A percentile compares a stretch with the other conserved stretches of the same genome.
These are phyloP conservation scores for Nyctalus aviator DNA, from an alignment of 2,797 vertebrate species.

Conservation along the genomic window DNA sequence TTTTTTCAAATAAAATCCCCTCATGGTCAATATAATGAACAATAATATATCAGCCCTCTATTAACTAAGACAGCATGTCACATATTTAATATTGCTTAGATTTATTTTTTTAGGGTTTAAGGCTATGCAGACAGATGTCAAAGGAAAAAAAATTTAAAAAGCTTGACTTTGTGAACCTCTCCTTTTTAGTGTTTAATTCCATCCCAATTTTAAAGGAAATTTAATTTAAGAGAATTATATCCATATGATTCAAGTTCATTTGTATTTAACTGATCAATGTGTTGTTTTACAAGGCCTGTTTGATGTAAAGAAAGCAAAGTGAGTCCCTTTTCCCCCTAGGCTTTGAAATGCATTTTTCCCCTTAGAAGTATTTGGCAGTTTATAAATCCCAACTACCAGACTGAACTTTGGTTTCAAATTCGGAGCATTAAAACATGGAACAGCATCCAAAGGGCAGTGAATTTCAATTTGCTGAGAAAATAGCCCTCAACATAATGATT, in stretches of 20 bases:
- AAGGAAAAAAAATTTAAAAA: constrained; percentile 53
- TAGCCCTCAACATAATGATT: constrained; percentile 44
- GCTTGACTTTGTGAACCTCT: constrained; percentile 75
- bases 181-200: constrained; percentile 81
- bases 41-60: constrained; percentile 44
- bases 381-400: constrained; percentile 75
- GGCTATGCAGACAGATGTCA: constrained; percentile 68
- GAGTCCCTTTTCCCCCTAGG: constrained; percentile 73
- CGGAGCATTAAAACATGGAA: constrained; percentile 48
- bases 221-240: constrained; percentile 83
- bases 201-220: constrained; percentile 82
- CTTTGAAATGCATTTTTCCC: constrained; percentile 75
- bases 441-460: constrained; percentile 55
- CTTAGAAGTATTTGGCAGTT: constrained; percentile 80
- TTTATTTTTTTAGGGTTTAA: constrained; percentile 71
- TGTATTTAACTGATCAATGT: constrained; percentile 83
- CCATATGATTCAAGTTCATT: constrained; percentile 83
- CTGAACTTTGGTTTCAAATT: constrained; percentile 74
- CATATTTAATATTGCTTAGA: constrained; percentile 48
- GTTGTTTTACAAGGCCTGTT: constrained; percentile 80
- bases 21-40: not conserved
- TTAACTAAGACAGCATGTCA: constrained; percentile 45
- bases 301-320: constrained; percentile 81
- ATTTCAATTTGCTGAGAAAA: constrained; percentile 68
- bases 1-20: constrained; percentile 61